Percentiles rank a stretch among this genome's conserved stretches.
Conservation (phyloP, 2,113 vertebrate genomes). For the Mixornis gularis region DNA sequence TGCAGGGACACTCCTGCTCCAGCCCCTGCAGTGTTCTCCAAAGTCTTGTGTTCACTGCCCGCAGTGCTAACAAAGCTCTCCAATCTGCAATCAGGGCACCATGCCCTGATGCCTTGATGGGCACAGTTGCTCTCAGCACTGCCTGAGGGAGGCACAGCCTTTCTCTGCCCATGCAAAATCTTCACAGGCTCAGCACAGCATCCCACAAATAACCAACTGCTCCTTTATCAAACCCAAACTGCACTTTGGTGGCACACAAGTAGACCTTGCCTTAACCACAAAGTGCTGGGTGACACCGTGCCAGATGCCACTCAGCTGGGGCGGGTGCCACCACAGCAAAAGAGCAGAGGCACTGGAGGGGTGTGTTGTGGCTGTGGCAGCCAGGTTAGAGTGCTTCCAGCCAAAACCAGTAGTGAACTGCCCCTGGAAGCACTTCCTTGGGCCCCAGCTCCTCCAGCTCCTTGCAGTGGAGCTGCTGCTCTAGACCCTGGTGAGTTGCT, state of each 20-base stretch:
- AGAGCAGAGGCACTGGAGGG: not conserved
- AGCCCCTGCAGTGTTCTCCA: not conserved
- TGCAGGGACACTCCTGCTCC: not conserved
- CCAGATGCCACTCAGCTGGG: not conserved
- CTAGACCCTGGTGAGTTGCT: not conserved
- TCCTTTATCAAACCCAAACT: not conserved
- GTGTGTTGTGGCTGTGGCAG: not conserved
- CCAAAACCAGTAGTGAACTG: not conserved
- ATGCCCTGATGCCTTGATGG: not conserved
- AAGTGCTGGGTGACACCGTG: not conserved
- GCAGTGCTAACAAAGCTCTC: not conserved
- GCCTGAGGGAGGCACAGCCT: not conserved
- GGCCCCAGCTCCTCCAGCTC: not conserved
- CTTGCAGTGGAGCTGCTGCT: not conserved
- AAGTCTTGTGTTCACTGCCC: accelerated
- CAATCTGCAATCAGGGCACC: not conserved
- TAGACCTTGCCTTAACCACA: not conserved
- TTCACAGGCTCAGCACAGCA: not conserved
- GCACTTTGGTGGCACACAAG: not conserved
- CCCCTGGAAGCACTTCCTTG: not conserved
- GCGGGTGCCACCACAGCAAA: not conserved
- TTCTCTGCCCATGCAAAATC: not conserved
- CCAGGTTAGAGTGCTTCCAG: accelerated
- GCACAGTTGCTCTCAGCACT: not conserved
- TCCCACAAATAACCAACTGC: not conserved